These are phyloP conservation scores for Magallana angulata DNA, from an alignment of 1,140 invertebrate species.

Conservation along the genomic window DNA sequence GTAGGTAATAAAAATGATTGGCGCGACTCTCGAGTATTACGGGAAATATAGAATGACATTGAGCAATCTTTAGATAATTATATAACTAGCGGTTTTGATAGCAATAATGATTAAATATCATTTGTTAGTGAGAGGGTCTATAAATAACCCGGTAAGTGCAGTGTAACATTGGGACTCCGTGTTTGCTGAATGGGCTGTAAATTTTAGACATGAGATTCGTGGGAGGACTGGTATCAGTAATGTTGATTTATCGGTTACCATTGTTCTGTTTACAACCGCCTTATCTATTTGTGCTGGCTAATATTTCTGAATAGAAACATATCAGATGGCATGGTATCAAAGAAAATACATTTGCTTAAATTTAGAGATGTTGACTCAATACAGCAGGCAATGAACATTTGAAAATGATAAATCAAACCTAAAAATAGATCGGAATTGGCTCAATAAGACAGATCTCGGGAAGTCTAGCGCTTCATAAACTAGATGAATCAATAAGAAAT, in stretches of 20 bases:
- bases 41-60: no score
- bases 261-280: background rate
- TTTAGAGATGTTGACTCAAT: background rate
- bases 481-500: no score
- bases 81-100: no score
- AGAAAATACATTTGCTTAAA: constrained; percentile 12
- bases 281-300: constrained; percentile 20
- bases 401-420: background rate
- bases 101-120: no score
- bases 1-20: no score
- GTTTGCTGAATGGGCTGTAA: constrained; percentile 1
- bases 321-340: background rate
- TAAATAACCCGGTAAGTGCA: background rate
- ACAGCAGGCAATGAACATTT: background rate
- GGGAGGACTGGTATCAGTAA: constrained; percentile 8
- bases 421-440: background rate
- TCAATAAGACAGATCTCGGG: no score
- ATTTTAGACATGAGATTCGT: background rate
- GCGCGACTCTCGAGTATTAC: no score
- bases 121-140: background rate
- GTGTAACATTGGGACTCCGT: background rate
- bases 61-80: no score
- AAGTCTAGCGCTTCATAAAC: no score
- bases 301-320: constrained; percentile 5
- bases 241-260: background rate